phyloP scores from a whole-genome alignment of 2,888 invertebrate genomes.

The Lysandra coridon region DNA sequence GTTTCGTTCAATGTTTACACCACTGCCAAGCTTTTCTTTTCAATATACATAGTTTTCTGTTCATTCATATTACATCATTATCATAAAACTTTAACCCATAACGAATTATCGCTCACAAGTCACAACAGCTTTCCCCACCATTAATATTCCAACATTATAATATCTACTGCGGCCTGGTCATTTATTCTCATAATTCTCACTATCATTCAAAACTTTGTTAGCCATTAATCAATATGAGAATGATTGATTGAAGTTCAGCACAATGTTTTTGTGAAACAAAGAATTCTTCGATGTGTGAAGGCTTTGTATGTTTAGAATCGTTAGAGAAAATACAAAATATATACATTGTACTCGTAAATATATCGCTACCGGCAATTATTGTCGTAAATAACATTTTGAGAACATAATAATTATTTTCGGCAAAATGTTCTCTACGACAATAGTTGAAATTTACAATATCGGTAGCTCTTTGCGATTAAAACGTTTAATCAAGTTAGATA shows the following conservation, averaged over 20 bases:
- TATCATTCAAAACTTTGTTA: constrained; percentile 14
- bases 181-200: constrained; percentile 17
- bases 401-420: no score
- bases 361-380: no score
- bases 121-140: background rate
- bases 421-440: no score
- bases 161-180: background rate
- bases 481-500: no score
- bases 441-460: no score
- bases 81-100: background rate
- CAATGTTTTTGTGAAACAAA: constrained; percentile 16
- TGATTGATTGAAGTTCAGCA: background rate
- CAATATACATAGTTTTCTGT: no score
- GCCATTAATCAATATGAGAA: constrained; percentile 12
- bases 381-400: no score
- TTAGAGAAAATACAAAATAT: background rate
- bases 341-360: no score
- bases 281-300: background rate
- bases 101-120: background rate
- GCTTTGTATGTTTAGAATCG: background rate
- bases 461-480: no score
- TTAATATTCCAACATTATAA: constrained; percentile 18
- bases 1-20: no score
- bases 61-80: no score
- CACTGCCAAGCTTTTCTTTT: no score